Base-by-base conservation (phyloP, 64 coral and sea anemone species). In the Astreopora myriophthalma region DNA sequence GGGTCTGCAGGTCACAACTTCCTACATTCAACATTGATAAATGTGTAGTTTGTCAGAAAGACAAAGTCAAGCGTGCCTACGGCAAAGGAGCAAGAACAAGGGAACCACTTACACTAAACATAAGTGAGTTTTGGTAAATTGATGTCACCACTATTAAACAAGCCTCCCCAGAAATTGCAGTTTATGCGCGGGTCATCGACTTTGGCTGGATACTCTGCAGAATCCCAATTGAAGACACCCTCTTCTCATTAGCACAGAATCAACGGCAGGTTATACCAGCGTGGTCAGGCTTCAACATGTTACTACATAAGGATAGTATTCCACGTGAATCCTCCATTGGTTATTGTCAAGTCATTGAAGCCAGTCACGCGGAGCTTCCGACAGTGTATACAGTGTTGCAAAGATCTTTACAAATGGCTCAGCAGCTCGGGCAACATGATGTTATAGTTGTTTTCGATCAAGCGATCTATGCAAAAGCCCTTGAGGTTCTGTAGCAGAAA, bases 291-390 rank as follows among this genome's bases (percentile, higher is more conserved):
- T 88, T 94, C 26, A 94, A 94, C 61, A 78, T 71, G 17, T 62
- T 28, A 34, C 73, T 68, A 28, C 73, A 83, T 9, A 19, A 88
- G 79, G 29, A 83, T 11, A 44, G 23, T 75, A 36, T 38, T 14
- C 78, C 87, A 55, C 77, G 69, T 29, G 78, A 85, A 67, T 74
- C 69, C 52, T 65, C 57, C 20, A 38, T 94, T 84, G 94, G 88
- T 17, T 95, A 91, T 36, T 80, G 81, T 64, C 94, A 78, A 71
- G 81, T 91, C 38, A 90, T 95, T 65, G 84, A 95, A 60, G 94
- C 74, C 73, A 87, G 60, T 81, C 89, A 88, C 34, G 91, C 88
- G 80, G 94, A 95, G 73, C 55, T 81, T 74, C 83, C 94, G 13
- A 91, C 94, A 86, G 63, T 95, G n/a, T 91, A 91, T 61, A 91